phyloP scores from a whole-genome alignment of 2,888 invertebrate species.

The Desoria tigrina region DNA sequence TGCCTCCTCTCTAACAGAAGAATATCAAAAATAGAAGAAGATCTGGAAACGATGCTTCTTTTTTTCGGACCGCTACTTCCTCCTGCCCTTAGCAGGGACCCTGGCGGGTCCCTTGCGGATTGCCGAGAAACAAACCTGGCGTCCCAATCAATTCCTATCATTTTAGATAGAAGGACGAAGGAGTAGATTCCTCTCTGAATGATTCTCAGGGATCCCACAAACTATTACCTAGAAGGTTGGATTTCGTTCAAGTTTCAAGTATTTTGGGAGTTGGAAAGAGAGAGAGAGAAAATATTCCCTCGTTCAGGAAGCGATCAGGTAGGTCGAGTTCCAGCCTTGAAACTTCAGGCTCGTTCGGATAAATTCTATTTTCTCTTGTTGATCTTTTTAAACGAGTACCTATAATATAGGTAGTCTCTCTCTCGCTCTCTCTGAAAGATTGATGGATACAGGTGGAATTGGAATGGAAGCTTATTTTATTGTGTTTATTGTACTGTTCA shows the following conservation, averaged over 20 bases:
- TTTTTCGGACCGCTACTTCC: background rate
- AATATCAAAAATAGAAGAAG: no score
- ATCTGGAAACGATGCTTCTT: background rate
- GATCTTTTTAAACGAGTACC: slow-evolving; percentile 2
- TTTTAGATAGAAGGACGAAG: slow-evolving; percentile 8
- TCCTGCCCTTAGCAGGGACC: background rate
- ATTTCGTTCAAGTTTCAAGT: no score
- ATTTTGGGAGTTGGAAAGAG: no score
- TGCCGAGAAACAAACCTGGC: slow-evolving; percentile 13
- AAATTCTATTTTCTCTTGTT: slow-evolving; percentile 9
- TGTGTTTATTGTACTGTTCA: background rate
- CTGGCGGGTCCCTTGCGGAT: slow-evolving; percentile 16
- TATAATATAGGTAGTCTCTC: background rate
- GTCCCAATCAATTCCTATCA: slow-evolving; percentile 18
- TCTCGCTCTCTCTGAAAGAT: background rate
- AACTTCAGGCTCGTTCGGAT: background rate
- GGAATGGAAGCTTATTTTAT: background rate
- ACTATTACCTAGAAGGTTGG: no score
- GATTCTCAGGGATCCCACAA: no score
- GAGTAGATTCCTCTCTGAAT: no score
- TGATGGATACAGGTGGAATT: slow-evolving; percentile 11
- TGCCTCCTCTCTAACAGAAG: background rate
- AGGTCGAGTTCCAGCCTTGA: no score
- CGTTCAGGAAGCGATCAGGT: no score
- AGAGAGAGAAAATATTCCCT: no score